Percentiles rank a stretch among this genome's conserved stretches.
Evolutionary conservation across 2,797 vertebrate genomes (phyloP).

Genomic region (Esox lucius): DNA sequence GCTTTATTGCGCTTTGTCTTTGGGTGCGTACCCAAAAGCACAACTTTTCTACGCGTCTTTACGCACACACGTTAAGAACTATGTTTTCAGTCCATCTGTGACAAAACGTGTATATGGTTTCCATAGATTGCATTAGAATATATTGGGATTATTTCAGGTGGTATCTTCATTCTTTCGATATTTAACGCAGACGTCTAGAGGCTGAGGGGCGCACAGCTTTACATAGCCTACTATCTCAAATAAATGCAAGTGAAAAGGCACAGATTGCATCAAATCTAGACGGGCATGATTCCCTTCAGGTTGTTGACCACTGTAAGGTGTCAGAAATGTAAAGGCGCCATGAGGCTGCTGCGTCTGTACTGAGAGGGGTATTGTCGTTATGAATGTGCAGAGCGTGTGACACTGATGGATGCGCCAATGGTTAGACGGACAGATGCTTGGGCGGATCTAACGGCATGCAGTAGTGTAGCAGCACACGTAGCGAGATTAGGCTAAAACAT

Average conservation of each 20-base stretch:
- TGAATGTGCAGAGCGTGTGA: constrained; percentile 78
- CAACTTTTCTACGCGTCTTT: background rate
- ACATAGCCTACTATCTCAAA: background rate
- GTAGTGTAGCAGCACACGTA: constrained; percentile 71
- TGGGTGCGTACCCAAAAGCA: background rate
- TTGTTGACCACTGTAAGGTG: constrained; percentile 51
- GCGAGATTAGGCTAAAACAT: constrained; percentile 72
- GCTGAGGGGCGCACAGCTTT: constrained; percentile 2
- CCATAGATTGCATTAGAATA: background rate
- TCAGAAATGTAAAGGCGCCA: constrained; percentile 50
- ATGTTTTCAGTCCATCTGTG: background rate
- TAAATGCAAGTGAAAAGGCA: background rate
- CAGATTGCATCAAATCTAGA: background rate
- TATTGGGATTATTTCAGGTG: background rate
- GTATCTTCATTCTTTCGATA: background rate
- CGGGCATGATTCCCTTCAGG: background rate
- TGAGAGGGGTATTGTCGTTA: constrained; percentile 65
- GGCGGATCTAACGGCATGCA: constrained; percentile 89
- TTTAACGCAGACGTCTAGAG: background rate
- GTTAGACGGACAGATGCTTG: constrained; percentile 97
- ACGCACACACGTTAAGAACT: background rate
- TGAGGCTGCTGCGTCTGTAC: constrained; percentile 24
- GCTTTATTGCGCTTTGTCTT: background rate
- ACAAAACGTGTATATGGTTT: background rate
- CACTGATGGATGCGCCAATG: constrained; percentile 96